Evolutionary conservation across 2,113 vertebrate species (phyloP), one percentile per base, ranked within the genome.

Genomic region (Fulica atra): DNA sequence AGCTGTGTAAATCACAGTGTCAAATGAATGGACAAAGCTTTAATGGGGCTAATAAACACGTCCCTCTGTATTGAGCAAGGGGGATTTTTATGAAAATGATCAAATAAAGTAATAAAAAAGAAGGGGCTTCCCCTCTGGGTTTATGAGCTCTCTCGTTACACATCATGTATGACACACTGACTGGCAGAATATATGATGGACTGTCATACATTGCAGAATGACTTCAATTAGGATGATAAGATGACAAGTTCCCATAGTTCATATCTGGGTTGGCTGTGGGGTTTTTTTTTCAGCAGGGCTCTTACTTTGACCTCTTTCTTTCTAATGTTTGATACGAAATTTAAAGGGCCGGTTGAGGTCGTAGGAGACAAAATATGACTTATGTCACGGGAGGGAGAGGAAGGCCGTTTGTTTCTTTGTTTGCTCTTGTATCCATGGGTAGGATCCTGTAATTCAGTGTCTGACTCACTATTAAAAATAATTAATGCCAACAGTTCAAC

Each of bases 161-260:
- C 87, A 92, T 94, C 92, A 96, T 97, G 97, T 95, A 96, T 94
- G 95, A 95, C 92, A 97, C 94, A 92, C 70, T 95, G 96, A 97
- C 96, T 91, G 95, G 94, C 95, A 92, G 96, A 96, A 93, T 93
- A 95, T 93, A 93, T 97, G 95, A 98, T 86, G 93, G 95, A 88
- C 83, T 98, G 96, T 97, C 97, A 95, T 94, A 96, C 95, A 95
- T 77, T 96, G 94, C 96, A 98, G 97, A 95, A 93, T 54, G 92
- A 96, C 95, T 98, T 98, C 97, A 97, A 94, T 97, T 97, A 98
- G 92, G 78, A 81, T 97, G 96, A 97, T 97, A 97, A 96, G 93
- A 97, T 91, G 95, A 95, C 97, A 97, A 94, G 93, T 96, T 95
- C 94, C 81, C 83, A 46, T 78, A 86, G 95, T 95, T 95, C 93